Conservation (phyloP, 53 echinoderm and acorn worm species). For the Mesocentrotus franciscanus region DNA sequence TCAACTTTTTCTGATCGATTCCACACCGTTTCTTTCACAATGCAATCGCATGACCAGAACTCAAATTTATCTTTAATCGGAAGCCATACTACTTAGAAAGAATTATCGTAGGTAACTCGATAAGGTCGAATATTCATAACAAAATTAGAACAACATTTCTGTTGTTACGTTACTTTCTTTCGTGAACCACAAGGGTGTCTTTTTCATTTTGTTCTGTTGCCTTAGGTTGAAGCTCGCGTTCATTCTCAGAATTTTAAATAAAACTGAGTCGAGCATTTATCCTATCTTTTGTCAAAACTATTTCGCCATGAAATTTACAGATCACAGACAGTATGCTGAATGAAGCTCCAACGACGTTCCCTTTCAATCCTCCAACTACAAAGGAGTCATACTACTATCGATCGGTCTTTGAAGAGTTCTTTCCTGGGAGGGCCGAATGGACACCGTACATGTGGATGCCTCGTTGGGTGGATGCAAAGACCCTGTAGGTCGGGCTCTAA, state of each 20-base stretch:
- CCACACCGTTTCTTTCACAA: too few relatives aligned
- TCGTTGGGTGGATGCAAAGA: background rate
- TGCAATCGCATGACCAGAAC: too few relatives aligned
- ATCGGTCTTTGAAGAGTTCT: constrained; percentile 34
- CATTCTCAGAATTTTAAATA: background rate
- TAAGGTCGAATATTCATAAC: too few relatives aligned
- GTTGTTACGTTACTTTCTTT: too few relatives aligned
- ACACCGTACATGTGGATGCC: constrained; percentile 25
- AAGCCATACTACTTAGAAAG: too few relatives aligned
- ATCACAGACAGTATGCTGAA: constrained; percentile 2
- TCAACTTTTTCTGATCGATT: too few relatives aligned
- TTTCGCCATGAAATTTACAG: background rate
- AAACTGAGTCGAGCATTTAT: background rate
- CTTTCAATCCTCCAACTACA: constrained; percentile 9
- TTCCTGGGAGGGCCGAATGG: constrained; percentile 22
- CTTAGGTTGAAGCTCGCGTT: background rate
- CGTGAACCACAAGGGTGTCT: background rate
- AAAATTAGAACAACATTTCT: too few relatives aligned
- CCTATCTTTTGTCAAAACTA: background rate
- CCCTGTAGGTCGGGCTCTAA: background rate
- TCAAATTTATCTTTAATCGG: too few relatives aligned
- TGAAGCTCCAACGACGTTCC: background rate
- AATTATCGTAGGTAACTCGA: too few relatives aligned
- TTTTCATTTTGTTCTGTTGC: background rate
- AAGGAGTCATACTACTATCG: constrained; percentile 52